These are phyloP conservation scores for Tenthredo livida DNA, from an alignment of 2,888 invertebrate genomes.

Conservation along the genomic window DNA sequence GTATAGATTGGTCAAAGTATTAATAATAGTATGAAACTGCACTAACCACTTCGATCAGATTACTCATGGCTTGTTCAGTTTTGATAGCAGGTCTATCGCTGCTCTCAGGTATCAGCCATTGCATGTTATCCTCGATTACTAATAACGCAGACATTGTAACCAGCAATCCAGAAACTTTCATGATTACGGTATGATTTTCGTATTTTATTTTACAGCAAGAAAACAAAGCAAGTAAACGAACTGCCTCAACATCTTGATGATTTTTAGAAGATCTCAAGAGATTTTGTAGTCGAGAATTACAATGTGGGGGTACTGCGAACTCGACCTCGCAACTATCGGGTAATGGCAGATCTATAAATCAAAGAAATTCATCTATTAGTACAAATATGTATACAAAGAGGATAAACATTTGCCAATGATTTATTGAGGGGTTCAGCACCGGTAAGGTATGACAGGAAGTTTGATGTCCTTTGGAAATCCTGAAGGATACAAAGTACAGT, in stretches of 20 bases:
- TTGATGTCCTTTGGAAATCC: constrained; percentile 80
- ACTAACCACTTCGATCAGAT: constrained; percentile 80
- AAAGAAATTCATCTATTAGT: constrained; percentile 7
- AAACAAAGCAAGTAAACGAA: constrained; percentile 77
- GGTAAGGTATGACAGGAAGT: constrained; percentile 79
- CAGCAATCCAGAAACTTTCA: constrained; percentile 69
- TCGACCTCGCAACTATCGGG: constrained; percentile 78
- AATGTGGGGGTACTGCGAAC: constrained; percentile 73
- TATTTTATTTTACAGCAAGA: constrained; percentile 75
- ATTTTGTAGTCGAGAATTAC: constrained; percentile 67
- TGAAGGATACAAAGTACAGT: constrained; percentile 77
- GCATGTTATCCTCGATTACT: constrained; percentile 76
- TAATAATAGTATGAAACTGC: constrained; percentile 32
- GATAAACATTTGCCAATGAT: background rate
- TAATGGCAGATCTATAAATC: constrained; percentile 74
- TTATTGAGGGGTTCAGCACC: constrained; percentile 69
- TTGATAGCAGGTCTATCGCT: constrained; percentile 70
- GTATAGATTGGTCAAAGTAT: constrained; percentile 22
- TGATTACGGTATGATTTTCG: constrained; percentile 66
- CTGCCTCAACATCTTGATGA: constrained; percentile 72
- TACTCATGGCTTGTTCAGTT: constrained; percentile 79
- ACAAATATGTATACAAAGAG: background rate
- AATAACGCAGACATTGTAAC: constrained; percentile 76
- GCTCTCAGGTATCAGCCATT: constrained; percentile 78
- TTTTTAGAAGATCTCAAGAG: constrained; percentile 68